These are phyloP conservation scores for Pseudobourletiella spinata DNA, from an alignment of 1,140 invertebrate genomes.

Conservation along the genomic window DNA sequence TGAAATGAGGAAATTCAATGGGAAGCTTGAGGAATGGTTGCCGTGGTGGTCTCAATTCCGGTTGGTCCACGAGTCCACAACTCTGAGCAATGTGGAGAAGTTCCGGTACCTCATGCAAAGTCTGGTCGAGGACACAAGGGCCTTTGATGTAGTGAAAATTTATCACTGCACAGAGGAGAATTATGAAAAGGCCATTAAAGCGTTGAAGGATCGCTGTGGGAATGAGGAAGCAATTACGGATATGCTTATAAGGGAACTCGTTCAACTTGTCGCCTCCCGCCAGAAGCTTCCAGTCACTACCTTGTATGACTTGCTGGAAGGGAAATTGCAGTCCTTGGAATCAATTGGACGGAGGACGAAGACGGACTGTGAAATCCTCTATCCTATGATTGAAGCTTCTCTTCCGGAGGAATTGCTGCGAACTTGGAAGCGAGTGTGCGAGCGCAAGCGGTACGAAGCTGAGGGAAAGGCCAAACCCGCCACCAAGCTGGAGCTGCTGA, in stretches of 20 bases:
- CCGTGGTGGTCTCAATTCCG: conserved; percentile 40
- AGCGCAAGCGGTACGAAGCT: neutral
- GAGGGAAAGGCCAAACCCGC: neutral
- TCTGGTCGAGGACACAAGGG: neutral
- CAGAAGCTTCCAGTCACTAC: neutral
- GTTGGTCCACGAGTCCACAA: conserved; percentile 39
- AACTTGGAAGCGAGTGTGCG: conserved; percentile 31
- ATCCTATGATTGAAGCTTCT: conserved; percentile 29
- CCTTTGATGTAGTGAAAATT: conserved; percentile 12
- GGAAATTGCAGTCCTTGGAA: conserved; percentile 9
- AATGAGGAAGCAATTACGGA: conserved; percentile 3
- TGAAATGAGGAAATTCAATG: conserved; percentile 38
- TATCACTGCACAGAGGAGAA: conserved; percentile 10
- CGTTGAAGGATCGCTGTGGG: conserved; percentile 9
- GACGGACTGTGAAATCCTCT: neutral
- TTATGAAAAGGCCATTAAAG: conserved; percentile 15
- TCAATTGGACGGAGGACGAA: neutral
- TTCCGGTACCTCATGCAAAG: conserved; percentile 35
- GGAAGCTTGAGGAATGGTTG: conserved; percentile 40
- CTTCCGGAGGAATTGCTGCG: conserved; percentile 37
- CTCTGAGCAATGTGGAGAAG: conserved; percentile 37
- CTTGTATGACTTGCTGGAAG: conserved; percentile 7
- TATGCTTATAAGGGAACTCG: conserved; percentile 11
- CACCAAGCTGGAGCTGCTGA: neutral
- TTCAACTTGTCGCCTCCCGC: conserved; percentile 2